Conservation (phyloP, 2,113 vertebrate species). For the Silurus glanis region DNA sequence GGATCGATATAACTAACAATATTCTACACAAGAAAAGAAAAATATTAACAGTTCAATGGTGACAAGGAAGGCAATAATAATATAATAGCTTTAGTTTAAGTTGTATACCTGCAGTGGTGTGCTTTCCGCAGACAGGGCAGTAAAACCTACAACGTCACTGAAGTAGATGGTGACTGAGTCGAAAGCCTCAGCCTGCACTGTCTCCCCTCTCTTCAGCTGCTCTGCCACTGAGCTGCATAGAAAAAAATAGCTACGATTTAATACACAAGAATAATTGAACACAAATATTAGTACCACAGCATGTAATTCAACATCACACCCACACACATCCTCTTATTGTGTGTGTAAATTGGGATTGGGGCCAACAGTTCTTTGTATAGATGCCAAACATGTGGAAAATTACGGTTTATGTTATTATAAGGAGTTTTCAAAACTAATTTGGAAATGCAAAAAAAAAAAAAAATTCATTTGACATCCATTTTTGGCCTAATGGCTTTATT, state of each 20-base stretch:
- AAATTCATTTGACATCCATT: not conserved
- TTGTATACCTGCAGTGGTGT: slow-evolving; percentile 86
- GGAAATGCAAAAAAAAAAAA: not conserved
- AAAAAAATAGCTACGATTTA: not conserved
- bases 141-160: slow-evolving; percentile 96
- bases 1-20: not conserved
- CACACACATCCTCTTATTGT: not conserved
- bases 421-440: not conserved
- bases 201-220: slow-evolving; percentile 91
- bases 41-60: not conserved
- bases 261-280: not conserved
- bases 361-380: not conserved
- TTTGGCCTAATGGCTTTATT: not conserved
- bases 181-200: slow-evolving; percentile 89
- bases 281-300: not conserved
- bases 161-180: slow-evolving; percentile 96
- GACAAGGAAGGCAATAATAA: not conserved
- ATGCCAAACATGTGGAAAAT: not conserved
- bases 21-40: not conserved
- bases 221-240: slow-evolving; percentile 86
- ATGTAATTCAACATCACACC: not conserved
- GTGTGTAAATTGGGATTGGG: not conserved
- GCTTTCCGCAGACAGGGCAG: slow-evolving; percentile 86
- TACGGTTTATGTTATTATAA: not conserved
- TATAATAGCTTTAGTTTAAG: not conserved